Percentiles rank a stretch among this genome's conserved stretches.
phyloP scores from a whole-genome alignment of 2,113 vertebrate species.

The Hiodon tergisus region DNA sequence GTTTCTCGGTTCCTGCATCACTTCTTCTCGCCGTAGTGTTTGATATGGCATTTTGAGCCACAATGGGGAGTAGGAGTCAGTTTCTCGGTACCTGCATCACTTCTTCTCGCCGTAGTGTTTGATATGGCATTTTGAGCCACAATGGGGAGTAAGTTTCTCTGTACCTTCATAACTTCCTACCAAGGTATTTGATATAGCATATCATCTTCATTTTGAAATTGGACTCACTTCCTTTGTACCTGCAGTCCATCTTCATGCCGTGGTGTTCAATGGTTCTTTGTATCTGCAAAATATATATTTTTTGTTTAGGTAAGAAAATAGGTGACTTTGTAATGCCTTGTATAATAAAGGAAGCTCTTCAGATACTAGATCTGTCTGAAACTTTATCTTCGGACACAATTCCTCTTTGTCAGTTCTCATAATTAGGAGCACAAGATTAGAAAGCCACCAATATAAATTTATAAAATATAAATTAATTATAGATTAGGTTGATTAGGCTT shows the following conservation, averaged over 20 bases:
- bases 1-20: slow-evolving; percentile 39
- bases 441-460: slow-evolving; percentile 87
- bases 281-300: slow-evolving; percentile 37
- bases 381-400: slow-evolving; percentile 84
- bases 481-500: slow-evolving; percentile 95
- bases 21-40: slow-evolving; percentile 55
- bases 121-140: slow-evolving; percentile 45
- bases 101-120: slow-evolving; percentile 55
- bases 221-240: slow-evolving; percentile 41
- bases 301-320: too few species aligned
- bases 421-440: slow-evolving; percentile 92
- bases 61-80: slow-evolving; percentile 39
- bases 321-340: too few species aligned
- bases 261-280: slow-evolving; percentile 44
- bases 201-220: too few species aligned
- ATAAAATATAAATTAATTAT: slow-evolving; percentile 39
- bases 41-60: slow-evolving; percentile 59
- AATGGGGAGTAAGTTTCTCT: slow-evolving; percentile 33
- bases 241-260: slow-evolving; percentile 20
- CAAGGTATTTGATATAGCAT: too few species aligned
- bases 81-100: slow-evolving; percentile 43
- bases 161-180: too few species aligned
- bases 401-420: slow-evolving; percentile 87
- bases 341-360: slow-evolving; percentile 59
- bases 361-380: slow-evolving; percentile 45